A percentile compares a stretch with the other conserved stretches of the same genome.
Conservation (phyloP, 2,113 vertebrate genomes). For the Channa argus region DNA sequence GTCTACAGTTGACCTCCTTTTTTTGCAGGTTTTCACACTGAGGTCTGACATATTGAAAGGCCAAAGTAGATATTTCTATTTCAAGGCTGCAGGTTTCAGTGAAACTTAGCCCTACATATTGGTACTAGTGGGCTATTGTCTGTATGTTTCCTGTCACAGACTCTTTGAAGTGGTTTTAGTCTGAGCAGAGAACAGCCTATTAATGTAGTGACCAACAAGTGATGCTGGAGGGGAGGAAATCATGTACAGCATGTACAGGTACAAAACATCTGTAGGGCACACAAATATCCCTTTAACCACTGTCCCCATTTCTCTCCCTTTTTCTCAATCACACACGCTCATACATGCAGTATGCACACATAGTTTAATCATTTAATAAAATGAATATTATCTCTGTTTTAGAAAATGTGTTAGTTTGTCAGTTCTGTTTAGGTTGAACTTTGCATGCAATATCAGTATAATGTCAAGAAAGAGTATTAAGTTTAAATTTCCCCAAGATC, state of each 20-base stretch:
- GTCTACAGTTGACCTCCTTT: conserved; percentile 55
- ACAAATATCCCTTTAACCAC: conserved; percentile 27
- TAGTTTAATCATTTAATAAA: background rate
- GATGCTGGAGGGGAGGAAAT: conserved; percentile 34
- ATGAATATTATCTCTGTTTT: background rate
- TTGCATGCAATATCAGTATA: background rate
- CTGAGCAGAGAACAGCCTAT: conserved; percentile 41
- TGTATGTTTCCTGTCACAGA: conserved; percentile 69
- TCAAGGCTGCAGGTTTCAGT: conserved; percentile 51
- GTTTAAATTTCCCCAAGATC: background rate
- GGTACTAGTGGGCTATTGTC: conserved; percentile 45
- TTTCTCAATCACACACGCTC: conserved; percentile 8
- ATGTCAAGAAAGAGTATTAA: no score
- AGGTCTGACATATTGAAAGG: conserved; percentile 29
- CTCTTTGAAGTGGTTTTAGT: conserved; percentile 67
- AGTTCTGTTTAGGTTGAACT: background rate
- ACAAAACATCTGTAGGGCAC: conserved; percentile 14
- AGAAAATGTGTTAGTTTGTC: background rate
- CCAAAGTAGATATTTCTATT: conserved; percentile 53
- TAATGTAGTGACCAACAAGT: conserved; percentile 65
- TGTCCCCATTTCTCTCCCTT: conserved; percentile 36
- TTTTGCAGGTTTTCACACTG: conserved; percentile 41
- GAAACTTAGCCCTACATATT: conserved; percentile 38
- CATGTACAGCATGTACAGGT: conserved; percentile 36
- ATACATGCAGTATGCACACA: background rate